phyloP scores from a whole-genome alignment of 1,140 invertebrate genomes.

The Diploscapter pachys region DNA sequence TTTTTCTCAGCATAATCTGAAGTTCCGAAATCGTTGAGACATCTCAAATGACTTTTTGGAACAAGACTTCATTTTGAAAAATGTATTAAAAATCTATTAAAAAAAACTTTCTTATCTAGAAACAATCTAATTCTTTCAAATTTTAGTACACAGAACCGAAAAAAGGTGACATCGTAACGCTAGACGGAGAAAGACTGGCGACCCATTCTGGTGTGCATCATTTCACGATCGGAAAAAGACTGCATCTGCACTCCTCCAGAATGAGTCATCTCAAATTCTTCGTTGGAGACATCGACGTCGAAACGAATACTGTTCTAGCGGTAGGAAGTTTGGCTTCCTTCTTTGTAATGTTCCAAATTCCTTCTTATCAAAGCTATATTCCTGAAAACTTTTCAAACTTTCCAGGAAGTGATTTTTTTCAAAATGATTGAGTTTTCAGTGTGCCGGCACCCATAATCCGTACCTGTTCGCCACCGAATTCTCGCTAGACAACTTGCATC shows the following conservation, averaged over 20 bases:
- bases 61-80: no score
- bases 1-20: no score
- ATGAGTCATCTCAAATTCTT: slow-evolving; percentile 72
- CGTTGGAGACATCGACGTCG: slow-evolving; percentile 73
- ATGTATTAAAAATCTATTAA: no score
- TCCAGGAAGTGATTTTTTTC: slow-evolving; percentile 3
- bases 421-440: no score
- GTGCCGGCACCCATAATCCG: slow-evolving; percentile 73
- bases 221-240: slow-evolving; percentile 50
- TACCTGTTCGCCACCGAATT: slow-evolving; percentile 71
- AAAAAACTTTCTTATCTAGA: no score
- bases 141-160: slow-evolving; percentile 76
- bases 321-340: slow-evolving; percentile 64
- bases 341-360: neutral
- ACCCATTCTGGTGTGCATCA: slow-evolving; percentile 70
- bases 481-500: slow-evolving; percentile 61
- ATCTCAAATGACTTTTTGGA: no score
- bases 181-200: slow-evolving; percentile 73
- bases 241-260: slow-evolving; percentile 22
- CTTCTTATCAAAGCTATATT: neutral
- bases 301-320: slow-evolving; percentile 75
- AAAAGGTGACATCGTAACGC: slow-evolving; percentile 78
- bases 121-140: neutral
- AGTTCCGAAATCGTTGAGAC: no score
- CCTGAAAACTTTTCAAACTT: neutral